A percentile compares a stretch with the other conserved stretches of the same genome.
These are phyloP conservation scores for Pitta sordida DNA, from an alignment of 2,113 vertebrate species.

Conservation along the genomic window DNA sequence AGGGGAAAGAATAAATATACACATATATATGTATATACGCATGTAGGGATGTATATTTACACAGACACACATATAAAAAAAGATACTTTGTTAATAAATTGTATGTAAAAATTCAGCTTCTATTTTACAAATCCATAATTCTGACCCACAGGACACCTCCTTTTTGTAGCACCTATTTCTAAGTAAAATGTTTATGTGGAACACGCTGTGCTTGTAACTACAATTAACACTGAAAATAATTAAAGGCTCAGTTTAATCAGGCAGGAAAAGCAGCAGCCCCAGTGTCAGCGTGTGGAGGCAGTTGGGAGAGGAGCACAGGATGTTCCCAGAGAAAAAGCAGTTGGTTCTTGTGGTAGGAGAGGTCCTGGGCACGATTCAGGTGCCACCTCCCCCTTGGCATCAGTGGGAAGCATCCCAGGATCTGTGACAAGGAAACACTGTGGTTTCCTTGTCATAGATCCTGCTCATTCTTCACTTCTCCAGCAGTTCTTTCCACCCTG, in stretches of 20 bases:
- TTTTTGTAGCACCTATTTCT: neutral
- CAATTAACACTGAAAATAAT: neutral
- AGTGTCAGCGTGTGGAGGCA: neutral
- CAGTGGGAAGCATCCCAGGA: neutral
- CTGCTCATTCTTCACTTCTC: neutral
- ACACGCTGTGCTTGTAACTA: neutral
- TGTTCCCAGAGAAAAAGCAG: neutral
- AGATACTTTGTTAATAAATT: neutral
- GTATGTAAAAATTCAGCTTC: neutral
- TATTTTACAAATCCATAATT: neutral
- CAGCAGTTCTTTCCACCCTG: neutral
- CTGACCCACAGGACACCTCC: neutral
- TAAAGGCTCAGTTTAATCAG: neutral
- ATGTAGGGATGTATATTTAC: too few relatives aligned
- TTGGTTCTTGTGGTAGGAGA: neutral
- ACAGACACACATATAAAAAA: too few relatives aligned
- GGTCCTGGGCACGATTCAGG: neutral
- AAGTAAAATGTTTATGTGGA: neutral
- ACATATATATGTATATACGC: too few relatives aligned
- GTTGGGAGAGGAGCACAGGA: neutral
- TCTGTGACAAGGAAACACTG: neutral
- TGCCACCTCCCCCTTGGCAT: neutral
- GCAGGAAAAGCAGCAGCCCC: neutral
- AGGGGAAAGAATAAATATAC: neutral
- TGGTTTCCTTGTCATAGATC: too few relatives aligned